Percentiles rank a stretch among this genome's conserved stretches.
These are phyloP conservation scores for Smutsia gigantea DNA, from an alignment of 2,797 vertebrate genomes.

Conservation along the genomic window DNA sequence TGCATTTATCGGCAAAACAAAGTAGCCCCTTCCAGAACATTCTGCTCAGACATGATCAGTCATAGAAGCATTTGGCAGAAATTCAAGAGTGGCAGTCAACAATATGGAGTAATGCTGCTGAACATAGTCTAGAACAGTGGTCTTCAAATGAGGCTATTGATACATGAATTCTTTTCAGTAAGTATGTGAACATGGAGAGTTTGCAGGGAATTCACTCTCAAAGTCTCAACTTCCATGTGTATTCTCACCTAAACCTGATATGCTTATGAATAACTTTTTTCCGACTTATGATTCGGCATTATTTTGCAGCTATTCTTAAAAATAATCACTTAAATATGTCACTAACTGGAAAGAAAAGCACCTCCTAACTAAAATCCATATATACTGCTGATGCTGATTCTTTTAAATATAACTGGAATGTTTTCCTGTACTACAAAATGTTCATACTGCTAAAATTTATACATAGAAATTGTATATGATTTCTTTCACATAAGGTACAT, in stretches of 20 bases:
- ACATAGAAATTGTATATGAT: neutral
- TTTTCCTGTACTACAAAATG: neutral
- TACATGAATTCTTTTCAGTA: conserved; percentile 1
- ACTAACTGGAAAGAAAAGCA: neutral
- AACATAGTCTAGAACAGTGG: neutral
- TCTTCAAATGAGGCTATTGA: conserved; percentile 5
- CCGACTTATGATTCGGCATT: conserved; percentile 3
- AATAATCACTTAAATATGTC: neutral
- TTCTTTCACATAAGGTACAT: conserved; percentile 36
- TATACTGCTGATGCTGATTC: neutral
- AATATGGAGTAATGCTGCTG: neutral
- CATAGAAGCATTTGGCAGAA: neutral
- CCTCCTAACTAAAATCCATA: neutral
- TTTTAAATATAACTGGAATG: conserved; percentile 1
- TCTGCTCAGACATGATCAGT: neutral
- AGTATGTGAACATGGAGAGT: neutral
- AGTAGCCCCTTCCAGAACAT: neutral
- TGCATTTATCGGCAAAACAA: neutral
- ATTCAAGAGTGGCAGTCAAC: neutral
- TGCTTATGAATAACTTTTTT: neutral
- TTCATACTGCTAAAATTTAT: neutral
- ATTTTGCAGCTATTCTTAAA: neutral
- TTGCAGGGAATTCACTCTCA: neutral
- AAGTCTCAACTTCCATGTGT: neutral
- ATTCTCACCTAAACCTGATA: conserved; percentile 8